Evolutionary conservation across 2,113 vertebrate genomes (phyloP).

Genomic region (Tapirus terrestris): DNA sequence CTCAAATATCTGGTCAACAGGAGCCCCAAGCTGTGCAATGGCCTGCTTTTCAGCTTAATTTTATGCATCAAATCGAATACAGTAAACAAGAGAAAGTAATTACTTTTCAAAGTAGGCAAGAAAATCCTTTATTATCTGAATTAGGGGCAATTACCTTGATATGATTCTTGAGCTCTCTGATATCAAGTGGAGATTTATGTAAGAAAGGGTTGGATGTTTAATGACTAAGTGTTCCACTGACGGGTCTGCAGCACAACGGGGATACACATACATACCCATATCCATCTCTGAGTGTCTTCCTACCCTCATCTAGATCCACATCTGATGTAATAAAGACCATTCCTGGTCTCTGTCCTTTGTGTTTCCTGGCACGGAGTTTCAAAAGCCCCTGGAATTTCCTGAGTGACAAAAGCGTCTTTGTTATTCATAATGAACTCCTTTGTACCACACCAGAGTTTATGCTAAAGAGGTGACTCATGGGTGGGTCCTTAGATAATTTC

Average conservation of each 20-base stretch:
- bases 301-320: background rate
- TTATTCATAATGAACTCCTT: no score
- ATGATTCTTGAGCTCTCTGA: background rate
- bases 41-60: background rate
- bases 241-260: no score
- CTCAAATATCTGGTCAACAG: background rate
- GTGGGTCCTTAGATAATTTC: background rate
- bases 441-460: background rate
- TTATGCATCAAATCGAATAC: background rate
- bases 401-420: background rate
- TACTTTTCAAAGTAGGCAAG: background rate
- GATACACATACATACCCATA: accelerated
- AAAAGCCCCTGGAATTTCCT: background rate
- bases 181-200: background rate
- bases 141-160: background rate
- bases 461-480: background rate
- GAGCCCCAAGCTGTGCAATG: background rate
- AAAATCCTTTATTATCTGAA: background rate
- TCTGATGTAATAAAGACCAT: background rate
- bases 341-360: background rate
- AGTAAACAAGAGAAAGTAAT: background rate
- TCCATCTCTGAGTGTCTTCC: background rate
- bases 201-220: background rate
- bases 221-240: background rate
- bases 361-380: background rate